Evolutionary conservation across 2,797 vertebrate genomes (phyloP).

Genomic region (Macrochelys suwanniensis): DNA sequence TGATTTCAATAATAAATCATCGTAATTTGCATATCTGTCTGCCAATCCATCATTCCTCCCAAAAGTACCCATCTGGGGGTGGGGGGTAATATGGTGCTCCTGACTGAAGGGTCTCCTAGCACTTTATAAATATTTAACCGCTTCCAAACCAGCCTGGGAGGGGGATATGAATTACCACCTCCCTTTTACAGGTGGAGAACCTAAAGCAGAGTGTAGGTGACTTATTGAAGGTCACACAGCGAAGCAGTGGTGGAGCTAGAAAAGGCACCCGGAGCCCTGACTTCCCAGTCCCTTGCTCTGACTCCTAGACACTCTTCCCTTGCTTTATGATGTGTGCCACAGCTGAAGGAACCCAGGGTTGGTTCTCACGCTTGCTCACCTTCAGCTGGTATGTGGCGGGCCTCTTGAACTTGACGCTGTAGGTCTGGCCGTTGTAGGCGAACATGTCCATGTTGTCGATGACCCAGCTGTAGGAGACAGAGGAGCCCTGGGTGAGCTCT

Average conservation of each 20-base stretch:
- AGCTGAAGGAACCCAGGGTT: background rate
- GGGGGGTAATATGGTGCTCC: background rate
- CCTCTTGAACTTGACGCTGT: constrained; percentile 81
- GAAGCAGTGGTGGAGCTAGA: background rate
- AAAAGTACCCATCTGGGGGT: background rate
- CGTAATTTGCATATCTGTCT: background rate
- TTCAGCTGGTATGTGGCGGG: constrained; percentile 79
- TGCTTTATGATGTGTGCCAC: background rate
- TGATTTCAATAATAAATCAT: background rate
- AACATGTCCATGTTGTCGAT: constrained; percentile 78
- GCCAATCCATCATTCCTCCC: background rate
- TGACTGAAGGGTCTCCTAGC: background rate
- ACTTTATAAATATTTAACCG: background rate
- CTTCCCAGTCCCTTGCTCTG: background rate
- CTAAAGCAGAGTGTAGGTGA: background rate
- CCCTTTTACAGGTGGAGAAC: background rate
- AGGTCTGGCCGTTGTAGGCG: constrained; percentile 80
- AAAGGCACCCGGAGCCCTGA: background rate
- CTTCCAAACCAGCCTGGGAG: background rate
- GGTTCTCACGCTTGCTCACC: constrained; percentile 63
- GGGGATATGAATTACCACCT: background rate
- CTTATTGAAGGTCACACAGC: background rate
- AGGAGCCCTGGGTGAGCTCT: constrained; percentile 80
- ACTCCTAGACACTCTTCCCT: background rate
- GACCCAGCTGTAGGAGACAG: constrained; percentile 83